These are phyloP conservation scores for Pseudorhiza aurosa DNA, from an alignment of 30 jellyfish, hydroid and myxozoan species.

Conservation along the genomic window DNA sequence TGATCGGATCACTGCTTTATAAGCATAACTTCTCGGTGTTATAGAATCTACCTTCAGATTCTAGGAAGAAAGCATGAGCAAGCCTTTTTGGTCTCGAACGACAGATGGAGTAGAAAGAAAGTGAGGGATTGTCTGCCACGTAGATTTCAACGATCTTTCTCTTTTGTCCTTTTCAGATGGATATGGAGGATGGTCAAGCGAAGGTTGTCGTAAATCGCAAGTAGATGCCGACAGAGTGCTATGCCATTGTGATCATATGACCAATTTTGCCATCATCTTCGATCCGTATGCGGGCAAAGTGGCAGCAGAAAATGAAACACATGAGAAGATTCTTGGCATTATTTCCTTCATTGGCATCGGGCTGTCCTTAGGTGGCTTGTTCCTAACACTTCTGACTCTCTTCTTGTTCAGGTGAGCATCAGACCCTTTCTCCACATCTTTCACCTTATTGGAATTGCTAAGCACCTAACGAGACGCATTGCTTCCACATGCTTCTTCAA, in stretches of 20 bases:
- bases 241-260: slow-evolving; percentile 68
- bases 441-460: too few relatives aligned
- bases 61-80: too few relatives aligned
- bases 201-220: slow-evolving; percentile 35
- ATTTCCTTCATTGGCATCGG: slow-evolving; percentile 62
- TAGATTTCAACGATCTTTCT: too few relatives aligned
- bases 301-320: slow-evolving; percentile 24
- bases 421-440: too few relatives aligned
- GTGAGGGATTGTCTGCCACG: too few relatives aligned
- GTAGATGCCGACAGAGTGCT: slow-evolving; percentile 2
- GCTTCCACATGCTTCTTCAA: too few relatives aligned
- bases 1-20: too few relatives aligned
- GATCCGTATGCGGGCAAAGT: slow-evolving; percentile 60
- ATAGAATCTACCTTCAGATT: too few relatives aligned
- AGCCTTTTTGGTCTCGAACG: too few relatives aligned
- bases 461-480: too few relatives aligned
- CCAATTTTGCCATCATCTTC: slow-evolving; percentile 70
- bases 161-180: slow-evolving; percentile 31
- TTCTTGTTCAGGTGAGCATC: slow-evolving; percentile 64
- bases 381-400: slow-evolving; percentile 25
- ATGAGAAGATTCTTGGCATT: slow-evolving; percentile 56
- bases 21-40: too few relatives aligned
- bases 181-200: slow-evolving; percentile 61
- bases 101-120: too few relatives aligned
- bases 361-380: slow-evolving; percentile 56